These are phyloP conservation scores for Paramuricea clavata DNA, from an alignment of 92 coral and sea anemone genomes.

Conservation along the genomic window DNA sequence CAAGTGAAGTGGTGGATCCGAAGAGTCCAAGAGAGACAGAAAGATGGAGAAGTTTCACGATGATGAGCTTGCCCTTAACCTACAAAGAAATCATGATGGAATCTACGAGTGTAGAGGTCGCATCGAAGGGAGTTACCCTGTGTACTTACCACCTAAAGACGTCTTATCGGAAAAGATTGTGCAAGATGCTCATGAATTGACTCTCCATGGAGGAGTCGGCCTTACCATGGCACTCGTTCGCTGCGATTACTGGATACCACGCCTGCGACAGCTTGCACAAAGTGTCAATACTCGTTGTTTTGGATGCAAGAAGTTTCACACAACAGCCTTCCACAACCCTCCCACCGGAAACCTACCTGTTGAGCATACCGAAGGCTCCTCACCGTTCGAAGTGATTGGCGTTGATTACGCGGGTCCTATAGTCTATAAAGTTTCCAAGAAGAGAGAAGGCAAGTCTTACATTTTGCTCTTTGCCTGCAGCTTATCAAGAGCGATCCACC, in stretches of 20 bases:
- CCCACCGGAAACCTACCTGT: conserved; percentile 35
- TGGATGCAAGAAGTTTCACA: no score
- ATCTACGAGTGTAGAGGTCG: background rate
- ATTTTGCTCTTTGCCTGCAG: conserved; percentile 8
- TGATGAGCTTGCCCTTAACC: no score
- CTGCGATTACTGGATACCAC: no score
- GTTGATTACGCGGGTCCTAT: conserved; percentile 39
- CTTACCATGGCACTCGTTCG: no score
- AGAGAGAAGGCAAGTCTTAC: conserved; percentile 17
- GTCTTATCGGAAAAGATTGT: conserved; percentile 15
- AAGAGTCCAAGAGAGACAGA: conserved; percentile 45
- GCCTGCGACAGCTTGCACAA: no score
- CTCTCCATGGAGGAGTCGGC: conserved; percentile 33
- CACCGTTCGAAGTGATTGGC: conserved; percentile 18
- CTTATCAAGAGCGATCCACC: conserved; percentile 11
- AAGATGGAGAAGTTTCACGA: conserved; percentile 22
- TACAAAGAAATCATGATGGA: no score
- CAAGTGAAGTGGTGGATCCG: conserved; percentile 56
- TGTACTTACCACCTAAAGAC: conserved; percentile 18
- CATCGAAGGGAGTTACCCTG: conserved; percentile 24
- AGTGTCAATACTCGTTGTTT: no score
- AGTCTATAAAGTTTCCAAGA: conserved; percentile 3
- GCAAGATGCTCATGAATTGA: conserved; percentile 12
- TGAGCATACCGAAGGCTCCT: conserved; percentile 30
- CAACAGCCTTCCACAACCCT: no score